Evolutionary conservation across 2,113 vertebrate species (phyloP), one percentile per base, ranked within the genome.

Genomic region (Chelonoidis abingdonii): DNA sequence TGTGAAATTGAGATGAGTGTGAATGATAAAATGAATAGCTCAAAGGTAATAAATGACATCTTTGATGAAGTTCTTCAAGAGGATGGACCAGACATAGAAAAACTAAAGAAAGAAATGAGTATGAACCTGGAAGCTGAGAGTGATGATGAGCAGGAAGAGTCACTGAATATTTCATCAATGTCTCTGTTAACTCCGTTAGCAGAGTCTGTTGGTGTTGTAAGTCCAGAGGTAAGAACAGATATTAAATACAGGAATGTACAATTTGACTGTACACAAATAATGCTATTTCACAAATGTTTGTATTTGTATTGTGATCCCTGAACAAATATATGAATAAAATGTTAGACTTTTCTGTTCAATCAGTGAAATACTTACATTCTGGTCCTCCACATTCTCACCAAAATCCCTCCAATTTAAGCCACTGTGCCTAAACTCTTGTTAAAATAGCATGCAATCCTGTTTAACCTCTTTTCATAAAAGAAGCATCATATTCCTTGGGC

Each of bases 91-190:
- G 97, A 97, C n/a, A 91, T 98, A 95, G 98, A 96, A 82, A 98
- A 94, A 93, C 88, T 96, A 90, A 97, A 94, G 84, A 97, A 97
- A 80, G 95, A 96, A 82, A 98, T 97, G 96, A 98, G 95, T 56
- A 86, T 90, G 88, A 98, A 59, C 94, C 87, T 96, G 57, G 98
- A 96, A 90, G 92, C 81, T 56, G 99, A 98, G 53, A 98, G 98
- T 92, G 98, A 98, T 5, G 97, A 98, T 14, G 98, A 98, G 24
- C 97, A 98, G 49, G 98, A 99, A 93, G 99, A 99, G 88, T 98
- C 98, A 2, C 96, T 99, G 84, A 99, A 99, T 86, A 99, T 99
- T 98, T 99, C 99, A 47, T 99, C 99, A 2, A 99, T 99, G 99
- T 99, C 99, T 69, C 96, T 99, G n/a, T 98, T 99, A 59, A 95